Evolutionary conservation across 1,140 invertebrate species (phyloP), one percentile per base, ranked within the genome.

Genomic region (Leptinotarsa undecemlineata): DNA sequence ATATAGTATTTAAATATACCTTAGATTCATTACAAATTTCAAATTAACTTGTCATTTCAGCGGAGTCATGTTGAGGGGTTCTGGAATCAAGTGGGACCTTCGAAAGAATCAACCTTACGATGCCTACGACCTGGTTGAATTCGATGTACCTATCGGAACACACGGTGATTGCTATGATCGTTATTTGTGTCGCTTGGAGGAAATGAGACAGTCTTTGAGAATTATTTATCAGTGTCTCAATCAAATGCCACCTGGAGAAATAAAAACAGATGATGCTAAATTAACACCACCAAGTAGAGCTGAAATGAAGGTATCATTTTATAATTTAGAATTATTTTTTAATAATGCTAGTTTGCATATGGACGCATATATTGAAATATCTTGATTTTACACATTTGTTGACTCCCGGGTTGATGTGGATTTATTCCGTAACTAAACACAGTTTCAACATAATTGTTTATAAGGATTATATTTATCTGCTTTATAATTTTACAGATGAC

Each of bases 51-150:
- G 8, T 1, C 8, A 11, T 85, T 87, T 60, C 85, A 95, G 95
- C 86, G 97, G 97, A 61, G 96, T 98, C 1, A 98, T 99, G 96
- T 85, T 99, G 8, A 88, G 97, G 62, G 96, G 96, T 1, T 98
- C 96, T 11, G 98, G 98, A 48, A 98, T 99, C 79, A 98, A 98
- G 86, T 99, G 98, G 98, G 98, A 99, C 86, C 86, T 99, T 15
- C 89, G 98, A 68, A 99, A 99, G 87, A 86, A 92, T 14, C 94
- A 97, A 84, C 98, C 98, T 1, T 99, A 99, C 84, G 98, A 99
- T 87, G 96, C 94, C 11, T 99, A 99, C 84, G 88, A 96, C 83
- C 85, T 93, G 47, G 90, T 99, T 1, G 96, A 99, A 19, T 99
- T 99, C 87, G 98, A 99, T 86, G 90, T 99, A 6, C 98, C 98